These are phyloP conservation scores for Cynopterus sphinx DNA, from an alignment of 2,797 vertebrate species.

Conservation along the genomic window DNA sequence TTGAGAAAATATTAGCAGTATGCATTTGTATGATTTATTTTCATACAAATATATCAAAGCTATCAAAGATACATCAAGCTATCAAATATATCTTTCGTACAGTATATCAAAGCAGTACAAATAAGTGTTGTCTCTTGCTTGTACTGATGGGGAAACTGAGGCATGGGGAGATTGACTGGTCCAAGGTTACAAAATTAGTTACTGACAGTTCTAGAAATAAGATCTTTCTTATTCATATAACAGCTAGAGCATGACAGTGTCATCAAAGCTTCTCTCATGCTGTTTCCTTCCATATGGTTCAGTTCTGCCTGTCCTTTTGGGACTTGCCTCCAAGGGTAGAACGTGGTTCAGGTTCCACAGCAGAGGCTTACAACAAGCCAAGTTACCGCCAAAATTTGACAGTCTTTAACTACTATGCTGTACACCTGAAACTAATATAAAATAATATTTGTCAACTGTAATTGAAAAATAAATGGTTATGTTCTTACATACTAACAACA, in stretches of 20 bases:
- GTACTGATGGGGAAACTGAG: conserved; percentile 28
- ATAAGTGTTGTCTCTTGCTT: background rate
- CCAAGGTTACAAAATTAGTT: conserved; percentile 8
- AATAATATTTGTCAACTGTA: too few species aligned
- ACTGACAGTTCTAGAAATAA: background rate
- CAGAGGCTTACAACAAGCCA: conserved; percentile 64
- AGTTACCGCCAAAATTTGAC: background rate
- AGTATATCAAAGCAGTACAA: background rate
- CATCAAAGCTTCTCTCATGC: background rate
- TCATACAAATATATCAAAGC: background rate
- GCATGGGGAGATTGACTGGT: background rate
- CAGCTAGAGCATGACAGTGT: background rate
- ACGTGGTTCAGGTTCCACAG: conserved; percentile 57
- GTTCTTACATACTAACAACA: too few species aligned
- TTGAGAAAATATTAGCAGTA: background rate
- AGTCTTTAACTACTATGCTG: too few species aligned
- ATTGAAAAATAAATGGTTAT: too few species aligned
- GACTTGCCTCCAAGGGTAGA: conserved; percentile 41
- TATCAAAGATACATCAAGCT: too few species aligned
- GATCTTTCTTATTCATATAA: background rate
- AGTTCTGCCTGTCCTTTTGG: background rate
- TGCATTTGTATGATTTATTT: conserved; percentile 17
- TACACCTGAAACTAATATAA: too few species aligned
- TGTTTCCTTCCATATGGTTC: background rate
- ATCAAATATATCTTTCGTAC: too few species aligned